These are phyloP conservation scores for Probaryconus sp. DNA, from an alignment of 1,140 invertebrate species.

Conservation along the genomic window DNA sequence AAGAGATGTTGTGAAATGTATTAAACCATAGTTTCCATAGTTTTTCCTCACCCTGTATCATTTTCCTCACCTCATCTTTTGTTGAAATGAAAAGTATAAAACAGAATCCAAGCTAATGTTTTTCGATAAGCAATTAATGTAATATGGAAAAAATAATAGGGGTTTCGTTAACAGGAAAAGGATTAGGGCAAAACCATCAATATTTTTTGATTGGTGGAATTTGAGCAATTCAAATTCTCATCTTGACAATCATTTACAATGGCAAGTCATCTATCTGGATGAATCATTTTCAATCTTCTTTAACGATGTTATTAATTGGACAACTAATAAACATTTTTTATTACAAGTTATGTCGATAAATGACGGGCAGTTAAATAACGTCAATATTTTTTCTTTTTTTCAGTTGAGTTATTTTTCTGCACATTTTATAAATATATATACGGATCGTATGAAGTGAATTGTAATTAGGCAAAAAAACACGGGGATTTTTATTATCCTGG, in stretches of 20 bases:
- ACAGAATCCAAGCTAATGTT: too few relatives aligned
- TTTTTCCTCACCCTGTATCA: too few relatives aligned
- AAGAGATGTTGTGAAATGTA: too few relatives aligned
- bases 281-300: constrained; percentile 23
- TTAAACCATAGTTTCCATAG: too few relatives aligned
- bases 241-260: not conserved
- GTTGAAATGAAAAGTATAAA: too few relatives aligned
- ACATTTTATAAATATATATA: constrained; percentile 22
- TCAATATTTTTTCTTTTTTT: constrained; percentile 32
- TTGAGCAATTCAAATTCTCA: not conserved
- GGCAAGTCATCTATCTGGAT: not conserved
- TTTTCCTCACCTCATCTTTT: too few relatives aligned
- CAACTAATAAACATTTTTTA: constrained; percentile 18
- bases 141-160: too few relatives aligned
- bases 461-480: constrained; percentile 29
- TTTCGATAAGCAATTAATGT: too few relatives aligned
- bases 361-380: constrained; percentile 28
- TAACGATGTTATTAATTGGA: constrained; percentile 20
- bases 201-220: too few relatives aligned
- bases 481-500: constrained; percentile 19
- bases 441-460: constrained; percentile 29
- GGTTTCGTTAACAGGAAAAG: too few relatives aligned
- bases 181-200: too few relatives aligned
- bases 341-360: too few relatives aligned
- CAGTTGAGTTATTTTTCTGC: constrained; percentile 19